These are phyloP conservation scores for Styela clava DNA, from an alignment of 23 tunicate genomes.

Conservation along the genomic window DNA sequence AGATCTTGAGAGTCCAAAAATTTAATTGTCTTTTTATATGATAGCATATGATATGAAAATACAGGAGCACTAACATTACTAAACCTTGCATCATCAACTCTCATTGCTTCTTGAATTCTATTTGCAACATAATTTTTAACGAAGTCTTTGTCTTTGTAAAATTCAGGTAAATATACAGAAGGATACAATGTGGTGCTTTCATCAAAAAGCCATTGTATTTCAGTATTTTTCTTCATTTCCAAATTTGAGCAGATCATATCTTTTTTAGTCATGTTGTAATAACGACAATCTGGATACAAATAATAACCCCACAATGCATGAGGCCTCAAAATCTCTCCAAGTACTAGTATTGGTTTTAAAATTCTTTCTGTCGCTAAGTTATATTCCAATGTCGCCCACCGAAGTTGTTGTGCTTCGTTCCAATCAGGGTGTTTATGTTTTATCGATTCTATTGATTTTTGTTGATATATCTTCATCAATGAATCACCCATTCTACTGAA, in stretches of 20 bases:
- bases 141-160: conserved; percentile 46
- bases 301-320: conserved; percentile 98
- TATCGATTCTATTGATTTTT: conserved; percentile 55
- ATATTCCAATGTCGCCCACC: conserved; percentile 63
- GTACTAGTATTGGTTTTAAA: conserved; percentile 51
- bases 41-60: conserved; percentile 69
- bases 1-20: conserved; percentile 50
- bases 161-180: conserved; percentile 69
- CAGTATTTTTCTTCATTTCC: conserved; percentile 36
- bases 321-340: conserved; percentile 59
- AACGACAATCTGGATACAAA: conserved; percentile 76
- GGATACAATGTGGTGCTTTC: conserved; percentile 84
- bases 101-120: conserved; percentile 57
- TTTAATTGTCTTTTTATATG: conserved; percentile 52
- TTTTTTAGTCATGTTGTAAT: conserved; percentile 68
- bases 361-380: conserved; percentile 67
- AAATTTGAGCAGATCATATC: conserved; percentile 39
- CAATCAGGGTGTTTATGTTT: conserved; percentile 68
- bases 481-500: conserved; percentile 73
- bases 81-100: conserved; percentile 56
- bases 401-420: conserved; percentile 25
- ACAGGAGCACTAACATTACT: conserved; percentile 45
- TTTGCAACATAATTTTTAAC: conserved; percentile 51
- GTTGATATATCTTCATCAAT: conserved; percentile 47
- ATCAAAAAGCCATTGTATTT: conserved; percentile 92